Evolutionary conservation across 2,888 invertebrate species (phyloP).

Genomic region (Calameuta pallipes): DNA sequence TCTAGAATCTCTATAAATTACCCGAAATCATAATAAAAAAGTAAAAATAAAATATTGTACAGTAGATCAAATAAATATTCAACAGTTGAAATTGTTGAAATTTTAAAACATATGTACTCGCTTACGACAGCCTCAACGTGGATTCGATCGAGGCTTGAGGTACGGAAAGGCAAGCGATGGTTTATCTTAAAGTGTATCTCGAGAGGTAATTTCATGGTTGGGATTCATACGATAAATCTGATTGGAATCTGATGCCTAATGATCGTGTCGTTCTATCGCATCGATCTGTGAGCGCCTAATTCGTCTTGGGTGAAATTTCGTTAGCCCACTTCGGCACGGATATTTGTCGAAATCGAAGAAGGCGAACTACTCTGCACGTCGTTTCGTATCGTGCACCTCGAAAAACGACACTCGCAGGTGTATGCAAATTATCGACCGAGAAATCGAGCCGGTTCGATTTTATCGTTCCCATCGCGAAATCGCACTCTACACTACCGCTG

Average conservation of each 20-base stretch:
- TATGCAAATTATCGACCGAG: constrained; percentile 1
- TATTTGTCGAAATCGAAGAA: constrained; percentile 22
- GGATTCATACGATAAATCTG: constrained; percentile 22
- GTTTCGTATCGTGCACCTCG: neutral
- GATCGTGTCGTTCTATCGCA: constrained; percentile 22
- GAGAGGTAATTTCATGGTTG: constrained; percentile 20
- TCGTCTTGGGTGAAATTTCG: constrained; percentile 25
- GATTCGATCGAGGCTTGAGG: neutral
- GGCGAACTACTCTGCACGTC: neutral
- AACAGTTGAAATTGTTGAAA: neutral
- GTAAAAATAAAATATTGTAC: neutral
- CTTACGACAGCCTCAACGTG: neutral
- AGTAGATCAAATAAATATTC: neutral
- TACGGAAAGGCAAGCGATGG: constrained; percentile 4
- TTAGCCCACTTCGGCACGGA: constrained; percentile 12
- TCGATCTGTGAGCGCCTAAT: constrained; percentile 22
- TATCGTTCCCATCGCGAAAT: neutral
- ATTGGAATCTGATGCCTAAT: constrained; percentile 21
- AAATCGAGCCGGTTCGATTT: constrained; percentile 4
- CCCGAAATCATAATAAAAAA: neutral
- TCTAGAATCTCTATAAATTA: neutral
- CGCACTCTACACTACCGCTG: neutral
- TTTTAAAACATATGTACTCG: neutral
- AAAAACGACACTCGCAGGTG: neutral
- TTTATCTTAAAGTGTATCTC: constrained; percentile 22